Evolutionary conservation across 2,113 vertebrate species (phyloP), one percentile per base, ranked within the genome.

Genomic region (Corvus hawaiiensis): DNA sequence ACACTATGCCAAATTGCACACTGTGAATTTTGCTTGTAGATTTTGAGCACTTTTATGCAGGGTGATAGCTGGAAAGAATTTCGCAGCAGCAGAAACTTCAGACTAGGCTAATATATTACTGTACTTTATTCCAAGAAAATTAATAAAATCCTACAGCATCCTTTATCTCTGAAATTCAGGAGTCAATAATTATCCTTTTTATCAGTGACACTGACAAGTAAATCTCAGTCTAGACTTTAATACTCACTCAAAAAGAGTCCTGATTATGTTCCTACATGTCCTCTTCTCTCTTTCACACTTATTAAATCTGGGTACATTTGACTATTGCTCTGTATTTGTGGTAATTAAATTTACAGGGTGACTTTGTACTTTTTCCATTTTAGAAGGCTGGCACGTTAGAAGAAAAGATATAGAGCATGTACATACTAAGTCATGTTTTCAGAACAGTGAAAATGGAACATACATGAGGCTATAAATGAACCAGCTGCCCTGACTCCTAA

Each of bases 171-270:
- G 8, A 89, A 96, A 15, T 88, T 59, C 93, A 95, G 79, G 51
- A 68, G 33, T 96, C 44, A 92, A 93, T 97, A 97, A 96, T 97
- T 97, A 97, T 95, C 93, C 87, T 89, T 97, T 97, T 97, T 97
- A 97, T 97, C 48, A 23, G 66, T 85, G 44, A 92, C 83, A 90
- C n/a, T 41, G 44, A 97, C 78, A 97, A 92, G 83, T 96, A 97
- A 92, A 97, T 97, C 93, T 94, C 52, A 73, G 64, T 26, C 43
- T 95, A 88, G 51, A 94, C 92, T 97, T 97, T 94, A 87, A 69
- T 88, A 75, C 37, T 24, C 84, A 71, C 82, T 97, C 88, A 82
- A 97, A 97, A 92, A 80, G 11, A 94, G 84, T 94, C 91, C 55
- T 90, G 87, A 77, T 97, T 96, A 85, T 95, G 39, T 56, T 93